Evolutionary conservation across 2,113 vertebrate genomes (phyloP).

Genomic region (Actenoides hombroni): DNA sequence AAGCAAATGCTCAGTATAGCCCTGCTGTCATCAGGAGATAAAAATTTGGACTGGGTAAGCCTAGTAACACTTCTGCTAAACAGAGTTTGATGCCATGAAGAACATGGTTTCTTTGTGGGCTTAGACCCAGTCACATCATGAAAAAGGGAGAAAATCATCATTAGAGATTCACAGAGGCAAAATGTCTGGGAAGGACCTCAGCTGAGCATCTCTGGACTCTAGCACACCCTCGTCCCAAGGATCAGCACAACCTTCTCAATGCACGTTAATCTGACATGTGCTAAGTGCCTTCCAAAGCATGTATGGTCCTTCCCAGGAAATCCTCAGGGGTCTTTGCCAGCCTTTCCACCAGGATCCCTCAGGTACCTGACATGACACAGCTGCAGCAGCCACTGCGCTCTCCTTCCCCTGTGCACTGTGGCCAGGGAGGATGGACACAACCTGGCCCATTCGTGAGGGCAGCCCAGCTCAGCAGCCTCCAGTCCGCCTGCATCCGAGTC

Average conservation of each 20-base stretch:
- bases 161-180: neutral
- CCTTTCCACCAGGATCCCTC: neutral
- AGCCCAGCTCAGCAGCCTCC: neutral
- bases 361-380: rapidly evolving
- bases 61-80: neutral
- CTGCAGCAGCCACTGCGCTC: neutral
- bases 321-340: neutral
- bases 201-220: neutral
- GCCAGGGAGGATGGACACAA: neutral
- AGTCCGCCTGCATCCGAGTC: rapidly evolving
- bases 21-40: neutral
- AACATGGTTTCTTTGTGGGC: neutral
- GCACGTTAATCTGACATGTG: rapidly evolving
- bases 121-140: neutral
- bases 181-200: neutral
- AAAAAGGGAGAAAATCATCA: rapidly evolving
- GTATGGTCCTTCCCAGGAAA: neutral
- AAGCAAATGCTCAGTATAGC: neutral
- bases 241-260: neutral
- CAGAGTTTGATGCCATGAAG: neutral
- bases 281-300: neutral
- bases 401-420: rapidly evolving
- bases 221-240: neutral
- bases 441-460: rapidly evolving
- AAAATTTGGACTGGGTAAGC: neutral